These are phyloP conservation scores for Tinea trinotella DNA, from an alignment of 2,888 invertebrate species.

Conservation along the genomic window DNA sequence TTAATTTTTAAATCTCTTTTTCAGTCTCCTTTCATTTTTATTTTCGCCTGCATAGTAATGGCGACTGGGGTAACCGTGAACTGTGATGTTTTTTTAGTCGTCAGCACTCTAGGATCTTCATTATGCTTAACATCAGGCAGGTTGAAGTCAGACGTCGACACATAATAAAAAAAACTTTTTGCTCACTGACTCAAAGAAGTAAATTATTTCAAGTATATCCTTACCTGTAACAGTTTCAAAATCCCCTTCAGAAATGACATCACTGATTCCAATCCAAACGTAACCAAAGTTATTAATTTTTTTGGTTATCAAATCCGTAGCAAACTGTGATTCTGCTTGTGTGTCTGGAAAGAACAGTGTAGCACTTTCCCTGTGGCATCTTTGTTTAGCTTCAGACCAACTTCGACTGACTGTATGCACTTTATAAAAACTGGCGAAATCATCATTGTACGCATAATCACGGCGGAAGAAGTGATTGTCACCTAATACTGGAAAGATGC, in stretches of 20 bases:
- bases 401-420: constrained; percentile 38
- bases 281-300: constrained; percentile 26
- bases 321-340: constrained; percentile 33
- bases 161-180: no score
- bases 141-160: no score
- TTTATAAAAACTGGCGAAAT: constrained; percentile 44
- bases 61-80: no score
- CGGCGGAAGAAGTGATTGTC: constrained; percentile 33
- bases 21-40: no score
- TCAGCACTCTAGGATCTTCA: no score
- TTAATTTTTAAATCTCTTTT: no score
- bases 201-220: constrained; percentile 19
- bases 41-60: no score
- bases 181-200: no score
- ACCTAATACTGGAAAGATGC: background rate
- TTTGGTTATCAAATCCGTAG: constrained; percentile 22
- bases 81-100: no score
- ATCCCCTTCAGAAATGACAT: constrained; percentile 36
- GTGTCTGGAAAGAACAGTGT: constrained; percentile 43
- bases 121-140: no score
- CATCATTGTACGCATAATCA: constrained; percentile 42
- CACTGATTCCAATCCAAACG: constrained; percentile 40
- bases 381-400: constrained; percentile 40
- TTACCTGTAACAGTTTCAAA: constrained; percentile 40
- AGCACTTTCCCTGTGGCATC: constrained; percentile 42